Percentiles rank a stretch among this genome's conserved stretches.
Conservation (phyloP, 1,140 invertebrate species). For the Heterodera carotae region DNA sequence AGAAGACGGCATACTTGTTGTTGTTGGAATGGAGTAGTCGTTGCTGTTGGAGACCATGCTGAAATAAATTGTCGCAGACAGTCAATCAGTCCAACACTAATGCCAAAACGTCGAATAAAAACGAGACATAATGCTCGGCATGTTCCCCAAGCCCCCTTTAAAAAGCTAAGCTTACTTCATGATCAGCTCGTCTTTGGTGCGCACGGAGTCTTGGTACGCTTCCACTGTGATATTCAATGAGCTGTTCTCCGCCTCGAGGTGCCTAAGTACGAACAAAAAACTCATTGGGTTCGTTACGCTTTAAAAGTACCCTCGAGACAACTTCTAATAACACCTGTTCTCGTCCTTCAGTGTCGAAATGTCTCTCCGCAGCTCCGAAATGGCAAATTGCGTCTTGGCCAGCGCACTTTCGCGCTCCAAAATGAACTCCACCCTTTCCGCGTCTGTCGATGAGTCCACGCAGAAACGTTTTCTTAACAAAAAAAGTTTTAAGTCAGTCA, state of each 20-base stretch:
- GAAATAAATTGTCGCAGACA: not conserved
- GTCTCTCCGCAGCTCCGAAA: slow-evolving; percentile 44
- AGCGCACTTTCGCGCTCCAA: slow-evolving; percentile 47
- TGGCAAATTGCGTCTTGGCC: slow-evolving; percentile 36
- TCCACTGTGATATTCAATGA: slow-evolving; percentile 34
- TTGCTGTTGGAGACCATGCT: not conserved
- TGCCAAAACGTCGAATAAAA: too few relatives aligned
- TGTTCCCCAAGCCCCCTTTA: too few relatives aligned
- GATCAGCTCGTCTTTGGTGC: slow-evolving; percentile 49
- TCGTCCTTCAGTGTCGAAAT: slow-evolving; percentile 34
- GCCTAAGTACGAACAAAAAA: slow-evolving; percentile 19
- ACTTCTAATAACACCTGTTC: slow-evolving; percentile 30
- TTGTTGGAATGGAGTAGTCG: not conserved
- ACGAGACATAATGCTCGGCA: too few relatives aligned
- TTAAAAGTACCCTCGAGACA: too few relatives aligned
- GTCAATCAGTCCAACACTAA: too few relatives aligned
- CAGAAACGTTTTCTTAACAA: slow-evolving; percentile 30
- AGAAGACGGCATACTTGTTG: not conserved
- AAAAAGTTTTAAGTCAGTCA: slow-evolving; percentile 11
- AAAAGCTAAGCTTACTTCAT: slow-evolving; percentile 42
- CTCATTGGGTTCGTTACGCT: too few relatives aligned
- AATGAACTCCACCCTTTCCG: slow-evolving; percentile 46
- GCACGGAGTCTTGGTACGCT: slow-evolving; percentile 39
- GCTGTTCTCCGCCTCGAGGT: slow-evolving; percentile 40
- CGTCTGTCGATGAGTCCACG: slow-evolving; percentile 31